phyloP scores from a whole-genome alignment of 2,113 vertebrate species.

The Spermophilus dauricus region DNA sequence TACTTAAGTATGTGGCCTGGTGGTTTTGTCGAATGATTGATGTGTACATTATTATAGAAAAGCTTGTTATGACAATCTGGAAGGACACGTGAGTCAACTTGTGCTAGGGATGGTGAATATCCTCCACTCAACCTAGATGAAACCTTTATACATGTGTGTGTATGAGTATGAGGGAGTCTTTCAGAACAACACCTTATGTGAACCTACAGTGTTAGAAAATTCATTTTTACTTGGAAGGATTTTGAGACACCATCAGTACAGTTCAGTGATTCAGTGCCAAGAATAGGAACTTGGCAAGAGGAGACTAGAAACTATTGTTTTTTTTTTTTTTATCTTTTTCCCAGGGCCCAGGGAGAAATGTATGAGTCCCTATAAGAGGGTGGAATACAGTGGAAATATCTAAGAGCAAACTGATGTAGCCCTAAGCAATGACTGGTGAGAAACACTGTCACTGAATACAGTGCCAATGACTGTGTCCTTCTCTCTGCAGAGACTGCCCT shows the following conservation, averaged over 20 bases:
- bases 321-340: no score
- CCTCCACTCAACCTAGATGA: not conserved
- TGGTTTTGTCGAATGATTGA: not conserved
- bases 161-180: not conserved
- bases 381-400: not conserved
- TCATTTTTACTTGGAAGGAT: conserved; percentile 39
- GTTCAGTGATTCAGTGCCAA: not conserved
- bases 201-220: conserved; percentile 35
- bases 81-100: not conserved
- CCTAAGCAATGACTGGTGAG: no score
- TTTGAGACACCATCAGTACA: not conserved
- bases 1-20: not conserved
- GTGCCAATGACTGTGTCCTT: not conserved
- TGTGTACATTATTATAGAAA: conserved; percentile 5
- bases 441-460: no score
- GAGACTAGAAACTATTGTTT: not conserved
- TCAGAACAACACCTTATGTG: not conserved
- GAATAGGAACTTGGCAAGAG: conserved; percentile 7
- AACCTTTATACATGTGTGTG: not conserved
- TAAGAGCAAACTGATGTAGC: no score
- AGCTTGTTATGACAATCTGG: not conserved
- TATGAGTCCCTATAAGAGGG: not conserved
- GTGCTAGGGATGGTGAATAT: not conserved
- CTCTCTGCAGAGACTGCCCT: conserved; percentile 59
- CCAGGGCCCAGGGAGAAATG: not conserved